Base-by-base conservation (phyloP, 1,140 invertebrate genomes). In the Bathynomus jamesi region DNA sequence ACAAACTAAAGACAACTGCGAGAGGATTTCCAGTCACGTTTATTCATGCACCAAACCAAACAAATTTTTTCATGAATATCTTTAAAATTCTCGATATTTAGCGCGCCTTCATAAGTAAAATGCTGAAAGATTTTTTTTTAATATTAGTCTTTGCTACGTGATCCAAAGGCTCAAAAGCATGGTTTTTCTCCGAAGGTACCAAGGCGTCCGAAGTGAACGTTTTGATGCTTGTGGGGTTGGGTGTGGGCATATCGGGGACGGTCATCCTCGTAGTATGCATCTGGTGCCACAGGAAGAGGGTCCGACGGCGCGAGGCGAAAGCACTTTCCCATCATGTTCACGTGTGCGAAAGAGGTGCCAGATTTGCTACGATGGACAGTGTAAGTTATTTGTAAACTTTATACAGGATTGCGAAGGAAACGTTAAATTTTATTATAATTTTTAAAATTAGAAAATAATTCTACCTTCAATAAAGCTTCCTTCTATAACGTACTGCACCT, bases 161-260 rank as follows among this genome's bases (percentile, higher is more conserved):
- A n/a, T n/a, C n/a, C n/a, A n/a, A n/a, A n/a, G n/a, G n/a, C n/a
- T n/a, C n/a, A n/a, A n/a, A n/a, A n/a, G n/a, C n/a, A n/a, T n/a
- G n/a, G n/a, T n/a, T 32, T 71, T 32, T 28, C 65, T 69, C 61
- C 68, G 7, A 61, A 78, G 76, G 78, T 65, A 69, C 75, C 25
- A 78, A 76, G 63, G 78, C 68, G 29, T 71, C 74, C 17, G 78
- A 78, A 60, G 74, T 78, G 30, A 78, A 78, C 63, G 76, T 78
- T 46, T 67, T 78, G 69, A 78, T 79, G 76, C 60, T 79, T 64
- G 69, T 74, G 2, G 76, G 75, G 7, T 65, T 79, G 2, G 72
- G 72, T 21, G 62, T 78, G 65, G 78, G 78, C 11, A 70, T 76
- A 17, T 71, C 71, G 5, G 74, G 70, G 40, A 66, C 76, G 17